Evolutionary conservation across 2,113 vertebrate genomes (phyloP).

Genomic region (Limanda limanda): DNA sequence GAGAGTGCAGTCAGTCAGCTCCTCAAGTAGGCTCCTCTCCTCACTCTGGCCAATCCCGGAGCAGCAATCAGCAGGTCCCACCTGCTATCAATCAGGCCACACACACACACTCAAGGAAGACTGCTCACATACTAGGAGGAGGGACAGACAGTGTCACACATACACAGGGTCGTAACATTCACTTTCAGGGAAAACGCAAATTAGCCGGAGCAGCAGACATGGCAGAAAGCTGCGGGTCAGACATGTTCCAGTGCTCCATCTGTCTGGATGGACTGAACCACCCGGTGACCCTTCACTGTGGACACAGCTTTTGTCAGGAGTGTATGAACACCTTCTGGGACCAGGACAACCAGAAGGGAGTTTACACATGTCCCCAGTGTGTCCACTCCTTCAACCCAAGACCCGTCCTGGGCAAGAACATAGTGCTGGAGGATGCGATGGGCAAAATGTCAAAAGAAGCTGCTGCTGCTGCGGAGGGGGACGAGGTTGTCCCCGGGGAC

Average conservation of each 20-base stretch:
- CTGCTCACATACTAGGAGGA: too few relatives aligned
- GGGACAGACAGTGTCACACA: too few relatives aligned
- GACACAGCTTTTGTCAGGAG: conserved; percentile 60
- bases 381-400: conserved; percentile 39
- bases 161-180: too few relatives aligned
- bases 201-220: conserved; percentile 24
- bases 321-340: conserved; percentile 64
- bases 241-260: conserved; percentile 42
- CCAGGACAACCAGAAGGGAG: background rate
- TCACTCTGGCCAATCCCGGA: too few relatives aligned
- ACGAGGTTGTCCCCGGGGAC: background rate
- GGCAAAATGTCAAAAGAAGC: conserved; percentile 21
- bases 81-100: too few relatives aligned
- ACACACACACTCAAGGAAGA: too few relatives aligned
- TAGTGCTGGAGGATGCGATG: conserved; percentile 42
- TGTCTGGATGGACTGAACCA: conserved; percentile 49
- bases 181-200: conserved; percentile 7
- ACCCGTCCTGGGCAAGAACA: conserved; percentile 60
- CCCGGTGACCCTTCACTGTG: conserved; percentile 62
- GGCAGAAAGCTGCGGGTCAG: conserved; percentile 13
- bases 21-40: too few relatives aligned
- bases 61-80: too few relatives aligned
- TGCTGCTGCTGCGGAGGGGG: background rate
- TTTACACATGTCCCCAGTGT: conserved; percentile 65
- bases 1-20: too few relatives aligned